Base-by-base conservation (phyloP, 2,113 vertebrate genomes). In the Psilopsiagon aurifrons region DNA sequence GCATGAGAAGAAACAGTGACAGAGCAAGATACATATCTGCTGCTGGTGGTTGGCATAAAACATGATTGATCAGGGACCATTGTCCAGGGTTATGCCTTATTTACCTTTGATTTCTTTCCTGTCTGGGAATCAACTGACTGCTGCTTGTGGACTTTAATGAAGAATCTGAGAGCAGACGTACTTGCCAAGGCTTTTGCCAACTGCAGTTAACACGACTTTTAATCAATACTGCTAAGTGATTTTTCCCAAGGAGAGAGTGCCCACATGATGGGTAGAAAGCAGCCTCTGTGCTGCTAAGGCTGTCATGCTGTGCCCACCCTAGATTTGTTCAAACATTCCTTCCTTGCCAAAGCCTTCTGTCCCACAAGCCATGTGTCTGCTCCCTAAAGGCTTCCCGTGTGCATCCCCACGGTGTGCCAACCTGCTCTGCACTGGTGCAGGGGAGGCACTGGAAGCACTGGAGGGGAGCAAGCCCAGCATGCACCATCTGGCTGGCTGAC, bases 371-470 rank as follows among this genome's bases (percentile, higher is more conserved):
- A 18, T 0, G 0, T 22, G 10, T 43, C 63, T 35, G 51, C 28
- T 55, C 15, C 31, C 6, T 16, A 23, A 77, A 44, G 49, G 27
- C 19, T 20, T 12, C 7, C n/a, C 1, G 0, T 11, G 44, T 39
- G 39, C 6, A 5, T 66, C 51, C 20, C 37, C 1, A 2, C 37
- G 31, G 43, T 0, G 2, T 19, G 37, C 44, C 4, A 3, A 33
- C 41, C 22, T 76, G 41, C 35, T 37, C 28, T 12, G 49, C 7
- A 1, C 15, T 24, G 41, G 14, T 19, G 15, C 7, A 11, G 60
- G 49, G 49, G 2, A 49, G 47, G 47, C 47, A 49, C 47, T 47
- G 47, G 1, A 4, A 54, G 35, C 1, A 2, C 46, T 6, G 47
- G 51, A 62, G 16, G 41, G 63, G 27, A 81, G 10, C 41, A 49